Evolutionary conservation across 2,888 invertebrate genomes (phyloP), one percentile per base, ranked within the genome.

Genomic region (Ommatoiulus sabulosus): DNA sequence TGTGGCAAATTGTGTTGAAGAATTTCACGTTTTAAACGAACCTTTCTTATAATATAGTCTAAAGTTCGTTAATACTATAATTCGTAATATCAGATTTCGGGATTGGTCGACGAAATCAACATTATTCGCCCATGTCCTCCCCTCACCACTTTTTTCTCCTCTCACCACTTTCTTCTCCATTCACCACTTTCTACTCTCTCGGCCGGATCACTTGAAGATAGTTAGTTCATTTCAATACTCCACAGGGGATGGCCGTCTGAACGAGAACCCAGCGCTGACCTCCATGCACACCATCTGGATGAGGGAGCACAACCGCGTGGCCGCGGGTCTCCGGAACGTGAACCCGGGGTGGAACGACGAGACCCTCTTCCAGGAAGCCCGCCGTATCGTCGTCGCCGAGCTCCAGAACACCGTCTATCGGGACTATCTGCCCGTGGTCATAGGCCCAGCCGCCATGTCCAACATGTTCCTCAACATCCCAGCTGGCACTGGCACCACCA

Each of bases 291-390:
- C 85, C 2, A 44, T 89, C 3, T 89, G 87, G 35, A 2, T 89
- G 17, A 46, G 89, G 15, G 89, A 89, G 57, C 89, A 89, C 88
- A 89, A 89, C 48, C 89, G 89, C n/a, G 80, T 89, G 17, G 89
- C 88, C 17, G 17, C 43, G 6, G 88, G 48, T n/a, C 80, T 89
- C 12, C 10, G 44, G 15, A 35, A 8, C 52, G 44, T 86, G 1
- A 85, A 85, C 20, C 88, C 86, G 8, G 24, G 17, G 4, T 86
- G 87, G 63, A 89, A 46, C 57, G 88, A 89, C 20, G 89, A 89
- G n/a, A 57, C 72, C 46, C 46, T 88, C n/a, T 89, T 44, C 87
- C 89, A 89, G 84, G 89, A 89, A 48, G 46, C 88, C 8, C 88
- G 88, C 24, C 52, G 88, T 10, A 88, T 89, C 20, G 46, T 88